These are phyloP conservation scores for Hypena proboscidalis DNA, from an alignment of 2,888 invertebrate genomes.

Conservation along the genomic window DNA sequence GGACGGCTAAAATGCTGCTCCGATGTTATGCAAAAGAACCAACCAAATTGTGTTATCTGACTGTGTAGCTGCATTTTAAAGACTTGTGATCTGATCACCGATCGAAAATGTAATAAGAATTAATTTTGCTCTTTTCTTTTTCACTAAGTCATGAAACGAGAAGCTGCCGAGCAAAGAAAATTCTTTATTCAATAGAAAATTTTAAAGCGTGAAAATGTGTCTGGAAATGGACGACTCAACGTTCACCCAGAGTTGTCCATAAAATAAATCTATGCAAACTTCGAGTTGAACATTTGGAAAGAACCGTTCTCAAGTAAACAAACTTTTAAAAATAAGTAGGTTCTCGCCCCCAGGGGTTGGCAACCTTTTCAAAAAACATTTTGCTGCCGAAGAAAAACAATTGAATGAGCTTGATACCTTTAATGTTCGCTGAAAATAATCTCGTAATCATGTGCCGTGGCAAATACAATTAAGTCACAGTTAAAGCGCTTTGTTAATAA, in stretches of 20 bases:
- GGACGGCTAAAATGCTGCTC: constrained; percentile 71
- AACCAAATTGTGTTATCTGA: constrained; percentile 44
- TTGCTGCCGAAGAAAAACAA: constrained; percentile 31
- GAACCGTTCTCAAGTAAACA: constrained; percentile 1
- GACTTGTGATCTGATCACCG: constrained; percentile 33
- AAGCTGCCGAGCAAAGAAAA: no score
- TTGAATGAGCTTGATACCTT: constrained; percentile 34
- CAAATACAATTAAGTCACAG: constrained; percentile 64
- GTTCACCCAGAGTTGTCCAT: not conserved
- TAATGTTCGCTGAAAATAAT: constrained; percentile 51
- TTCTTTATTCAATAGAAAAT: not conserved
- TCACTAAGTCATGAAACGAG: no score
- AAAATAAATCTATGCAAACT: not conserved
- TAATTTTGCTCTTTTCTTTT: constrained; percentile 13
- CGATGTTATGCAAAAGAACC: constrained; percentile 54
- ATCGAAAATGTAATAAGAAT: constrained; percentile 58
- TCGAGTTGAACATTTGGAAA: constrained; percentile 2
- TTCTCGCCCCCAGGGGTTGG: not conserved
- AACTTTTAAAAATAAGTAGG: constrained; percentile 3
- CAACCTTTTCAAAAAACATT: constrained; percentile 3
- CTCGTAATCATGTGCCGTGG: constrained; percentile 54
- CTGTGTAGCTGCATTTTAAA: constrained; percentile 55
- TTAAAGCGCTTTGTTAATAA: constrained; percentile 61
- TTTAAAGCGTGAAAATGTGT: not conserved
- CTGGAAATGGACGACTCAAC: no score